Base-by-base conservation (phyloP, 2,888 invertebrate species). In the Tipula unca region DNA sequence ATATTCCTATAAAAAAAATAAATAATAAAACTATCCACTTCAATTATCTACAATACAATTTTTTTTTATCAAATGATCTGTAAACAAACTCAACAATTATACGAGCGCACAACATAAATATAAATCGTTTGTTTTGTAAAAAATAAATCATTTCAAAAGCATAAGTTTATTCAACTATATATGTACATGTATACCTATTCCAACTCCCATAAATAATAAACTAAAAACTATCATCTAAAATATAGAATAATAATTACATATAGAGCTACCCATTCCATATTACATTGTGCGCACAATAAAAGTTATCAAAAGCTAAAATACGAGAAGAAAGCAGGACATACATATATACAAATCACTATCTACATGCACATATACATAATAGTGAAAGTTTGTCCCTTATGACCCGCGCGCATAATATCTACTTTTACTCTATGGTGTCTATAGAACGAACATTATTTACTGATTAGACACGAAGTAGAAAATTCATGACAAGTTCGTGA, bases 101-200 rank as follows among this genome's bases (percentile, higher is more conserved):
- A 25, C 25, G 69, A 69, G 25, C 25, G 20, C 48, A 69, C 20
- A 69, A 25, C 10, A 10, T 10, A 69, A 69, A 54, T 54, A 17
- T 4, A 54, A 20, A 17, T 6, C 6, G 4, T 32, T 20, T 54
- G 17, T 54, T n/a, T 54, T 54, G 48, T 54, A 8, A 4, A 54
- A 54, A 54, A 69, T 69, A 69, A 69, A 69, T 69, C 69, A 69
- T 69, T 10, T 69, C 69, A 69, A 69, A 69, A 69, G 69, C 69
- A 69, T 69, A 54, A 69, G 69, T 69, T 69, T 69, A 25, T 69
- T 69, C 69, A 69, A 69, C 69, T 69, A 25, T 3, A 69, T 17
- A 17, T 13, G 14, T 35, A 35, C 35, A 6, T 35, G 6, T 42
- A 42, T 17, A 54, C 17, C 48, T 54, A 54, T 17, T 1, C 17